A percentile compares a stretch with the other conserved stretches of the same genome.
Evolutionary conservation across 2,888 invertebrate species (phyloP).

Genomic region (Ellobium chinense): DNA sequence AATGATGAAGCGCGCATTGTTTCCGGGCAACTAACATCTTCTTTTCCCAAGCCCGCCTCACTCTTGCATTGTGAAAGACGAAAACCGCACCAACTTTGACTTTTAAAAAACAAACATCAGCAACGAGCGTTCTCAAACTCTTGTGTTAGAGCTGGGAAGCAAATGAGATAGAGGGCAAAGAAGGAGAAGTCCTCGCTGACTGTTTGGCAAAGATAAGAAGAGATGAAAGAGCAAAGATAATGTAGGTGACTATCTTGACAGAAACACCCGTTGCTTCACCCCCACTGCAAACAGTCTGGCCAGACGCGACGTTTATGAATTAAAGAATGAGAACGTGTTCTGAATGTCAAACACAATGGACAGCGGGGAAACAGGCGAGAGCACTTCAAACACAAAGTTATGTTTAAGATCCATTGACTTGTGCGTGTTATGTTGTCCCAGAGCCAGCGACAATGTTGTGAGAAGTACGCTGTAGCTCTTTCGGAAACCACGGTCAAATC

Average conservation of each 20-base stretch:
- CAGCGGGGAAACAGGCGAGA: not conserved
- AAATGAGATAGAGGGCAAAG: not conserved
- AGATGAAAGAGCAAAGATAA: not conserved
- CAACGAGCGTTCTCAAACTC: not conserved
- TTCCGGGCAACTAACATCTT: too few species aligned
- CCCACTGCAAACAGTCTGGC: not conserved
- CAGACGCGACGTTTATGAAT: constrained; percentile 23
- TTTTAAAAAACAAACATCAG: not conserved
- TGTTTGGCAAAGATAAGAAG: constrained; percentile 8
- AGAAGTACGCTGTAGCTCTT: constrained; percentile 12
- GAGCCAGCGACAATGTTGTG: constrained; percentile 6
- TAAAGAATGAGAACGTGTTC: constrained; percentile 13
- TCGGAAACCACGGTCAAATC: not conserved
- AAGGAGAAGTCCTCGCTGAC: not conserved
- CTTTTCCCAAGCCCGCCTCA: too few species aligned
- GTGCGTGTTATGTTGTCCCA: constrained; percentile 17
- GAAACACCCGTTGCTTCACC: not conserved
- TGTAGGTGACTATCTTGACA: constrained; percentile 16
- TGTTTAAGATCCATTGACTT: constrained; percentile 34
- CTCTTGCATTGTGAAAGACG: too few species aligned
- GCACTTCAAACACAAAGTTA: constrained; percentile 24
- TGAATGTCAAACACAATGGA: constrained; percentile 28
- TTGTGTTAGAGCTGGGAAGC: not conserved
- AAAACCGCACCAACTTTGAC: not conserved
- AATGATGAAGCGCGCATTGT: too few species aligned